Evolutionary conservation across 2,888 invertebrate species (phyloP).

Genomic region (Drosophila ustulata): DNA sequence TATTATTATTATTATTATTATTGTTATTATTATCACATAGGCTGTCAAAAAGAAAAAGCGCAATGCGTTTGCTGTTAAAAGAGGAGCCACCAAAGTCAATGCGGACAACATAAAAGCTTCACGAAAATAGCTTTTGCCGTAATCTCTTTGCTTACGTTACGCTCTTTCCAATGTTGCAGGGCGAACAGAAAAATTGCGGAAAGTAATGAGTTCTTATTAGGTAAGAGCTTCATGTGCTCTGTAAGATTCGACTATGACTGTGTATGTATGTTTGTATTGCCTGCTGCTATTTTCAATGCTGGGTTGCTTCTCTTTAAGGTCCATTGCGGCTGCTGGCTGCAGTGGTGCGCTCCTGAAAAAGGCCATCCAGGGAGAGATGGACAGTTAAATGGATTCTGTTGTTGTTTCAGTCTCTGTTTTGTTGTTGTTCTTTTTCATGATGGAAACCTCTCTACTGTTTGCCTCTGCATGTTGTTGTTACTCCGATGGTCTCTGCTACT

Average conservation of each 20-base stretch:
- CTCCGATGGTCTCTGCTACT: slow-evolving; percentile 39
- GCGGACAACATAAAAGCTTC: slow-evolving; percentile 19
- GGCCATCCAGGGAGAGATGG: slow-evolving; percentile 66
- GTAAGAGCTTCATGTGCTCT: slow-evolving; percentile 23
- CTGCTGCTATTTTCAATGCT: slow-evolving; percentile 24
- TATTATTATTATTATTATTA: not conserved
- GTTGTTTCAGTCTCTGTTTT: slow-evolving; percentile 20
- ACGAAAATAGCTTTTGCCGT: slow-evolving; percentile 3
- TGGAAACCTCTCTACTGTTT: slow-evolving; percentile 36
- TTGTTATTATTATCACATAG: not conserved
- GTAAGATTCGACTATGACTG: not conserved
- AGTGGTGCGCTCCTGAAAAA: slow-evolving; percentile 43
- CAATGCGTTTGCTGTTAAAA: slow-evolving; percentile 1
- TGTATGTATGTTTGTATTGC: not conserved
- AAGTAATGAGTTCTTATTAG: slow-evolving; percentile 9
- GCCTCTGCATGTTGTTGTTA: slow-evolving; percentile 32
- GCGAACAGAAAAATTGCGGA: not conserved
- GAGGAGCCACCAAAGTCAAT: not conserved
- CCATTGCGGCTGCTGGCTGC: slow-evolving; percentile 40
- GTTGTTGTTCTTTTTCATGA: slow-evolving; percentile 33
- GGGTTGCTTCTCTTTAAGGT: slow-evolving; percentile 50
- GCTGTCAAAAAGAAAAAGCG: not conserved
- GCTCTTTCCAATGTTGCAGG: slow-evolving; percentile 30
- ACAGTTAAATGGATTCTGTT: slow-evolving; percentile 60
- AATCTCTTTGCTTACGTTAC: not conserved